Evolutionary conservation across 2,797 vertebrate genomes (phyloP), one percentile per base, ranked within the genome.

Genomic region (Melanotaenia pygmaea): DNA sequence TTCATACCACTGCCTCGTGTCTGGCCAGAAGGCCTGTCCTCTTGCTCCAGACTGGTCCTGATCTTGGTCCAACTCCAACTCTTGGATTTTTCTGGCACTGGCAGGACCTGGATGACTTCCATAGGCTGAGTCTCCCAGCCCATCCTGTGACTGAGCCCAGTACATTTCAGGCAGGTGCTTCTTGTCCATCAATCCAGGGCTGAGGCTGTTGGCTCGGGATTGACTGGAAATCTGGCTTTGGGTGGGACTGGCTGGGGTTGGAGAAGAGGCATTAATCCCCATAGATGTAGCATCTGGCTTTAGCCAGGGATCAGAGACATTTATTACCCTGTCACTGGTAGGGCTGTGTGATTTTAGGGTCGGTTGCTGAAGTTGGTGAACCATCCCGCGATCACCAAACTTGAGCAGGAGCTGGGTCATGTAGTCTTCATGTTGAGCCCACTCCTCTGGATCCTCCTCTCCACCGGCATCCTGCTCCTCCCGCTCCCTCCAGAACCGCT

Each of bases 371-470:
- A 89, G 90, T 76, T 95, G 95, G 73, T 96, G 96, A 70, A 98
- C 94, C 87, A 97, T 94, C 57, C 95, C 95, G 9, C 94, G 95
- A 72, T 98, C 97, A 11, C 97, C 97, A 73, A 99, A 99, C 88
- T 97, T 99, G 50, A 99, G 94, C 68, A 99, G 93, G 64, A 99
- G 95, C 73, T 99, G 98, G 30, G 97, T 98, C 98, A 99, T 97
- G 61, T 98, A 99, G 92, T 99, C 98, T 81, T 99, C 98, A 1
- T 99, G 98, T 79, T 99, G 96, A 3, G 97, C 98, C 97, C 98
- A 99, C 77, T 98, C 97, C 89, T 97, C 96, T 22, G 95, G 95
- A 71, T 99, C 96, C 81, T 98, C 97, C 8, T 96, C 93, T 94
- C 96, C 62, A 89, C 96, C 81, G 0, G 66, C 88, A 72, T 94